Conservation (phyloP, 2,888 invertebrate species). For the Eremobia ochroleuca region DNA sequence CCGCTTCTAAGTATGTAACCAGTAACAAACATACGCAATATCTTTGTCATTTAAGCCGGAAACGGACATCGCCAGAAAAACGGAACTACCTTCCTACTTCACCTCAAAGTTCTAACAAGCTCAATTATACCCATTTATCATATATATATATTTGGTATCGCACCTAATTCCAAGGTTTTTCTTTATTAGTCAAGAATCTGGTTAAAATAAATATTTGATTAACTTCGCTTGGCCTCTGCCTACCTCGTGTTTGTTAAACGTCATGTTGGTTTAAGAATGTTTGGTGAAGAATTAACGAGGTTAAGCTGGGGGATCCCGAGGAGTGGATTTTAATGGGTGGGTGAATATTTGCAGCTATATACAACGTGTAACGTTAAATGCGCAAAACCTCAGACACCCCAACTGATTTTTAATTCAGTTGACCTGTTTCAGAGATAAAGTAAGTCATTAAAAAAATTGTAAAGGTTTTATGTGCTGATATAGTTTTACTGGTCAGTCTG, state of each 20-base stretch:
- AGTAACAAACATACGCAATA: neutral
- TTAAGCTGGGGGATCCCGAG: conserved; percentile 7
- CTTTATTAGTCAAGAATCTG: conserved; percentile 4
- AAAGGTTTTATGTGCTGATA: no score
- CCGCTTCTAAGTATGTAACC: neutral
- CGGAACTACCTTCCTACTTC: conserved; percentile 39
- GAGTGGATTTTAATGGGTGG: neutral
- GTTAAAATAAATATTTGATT: conserved; percentile 32
- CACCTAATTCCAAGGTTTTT: conserved; percentile 33
- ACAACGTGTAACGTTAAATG: no score
- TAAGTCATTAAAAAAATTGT: no score
- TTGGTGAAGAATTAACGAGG: conserved; percentile 42
- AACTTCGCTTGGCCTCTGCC: conserved; percentile 25
- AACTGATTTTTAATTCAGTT: no score
- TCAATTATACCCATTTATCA: conserved; percentile 41
- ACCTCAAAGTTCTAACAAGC: conserved; percentile 26
- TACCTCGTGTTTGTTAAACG: conserved; percentile 27
- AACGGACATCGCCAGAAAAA: neutral
- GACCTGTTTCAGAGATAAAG: no score
- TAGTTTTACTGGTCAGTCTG: no score
- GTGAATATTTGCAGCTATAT: neutral
- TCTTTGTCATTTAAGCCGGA: neutral
- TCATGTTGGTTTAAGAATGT: conserved; percentile 35
- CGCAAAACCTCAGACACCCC: no score
- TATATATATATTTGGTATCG: neutral